These are phyloP conservation scores for Troglohyphantes excavatus DNA, from an alignment of 2,888 invertebrate genomes.

Conservation along the genomic window DNA sequence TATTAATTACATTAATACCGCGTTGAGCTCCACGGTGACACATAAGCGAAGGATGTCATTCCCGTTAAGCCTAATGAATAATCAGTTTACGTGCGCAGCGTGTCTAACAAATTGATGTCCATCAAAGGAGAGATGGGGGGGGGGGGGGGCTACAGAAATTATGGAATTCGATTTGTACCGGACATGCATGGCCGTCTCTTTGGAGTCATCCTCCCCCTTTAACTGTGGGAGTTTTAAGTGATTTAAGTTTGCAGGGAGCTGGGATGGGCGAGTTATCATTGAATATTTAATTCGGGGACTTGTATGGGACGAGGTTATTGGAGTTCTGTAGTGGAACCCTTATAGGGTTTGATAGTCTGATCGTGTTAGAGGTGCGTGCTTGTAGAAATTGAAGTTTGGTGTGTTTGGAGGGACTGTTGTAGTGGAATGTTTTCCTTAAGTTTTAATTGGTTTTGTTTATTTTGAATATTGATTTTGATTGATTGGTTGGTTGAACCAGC, in stretches of 20 bases:
- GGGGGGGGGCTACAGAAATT: conserved; percentile 53
- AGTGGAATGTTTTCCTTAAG: not conserved
- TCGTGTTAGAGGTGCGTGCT: not conserved
- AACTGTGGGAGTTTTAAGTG: conserved; percentile 24
- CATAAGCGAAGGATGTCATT: conserved; percentile 70
- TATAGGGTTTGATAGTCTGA: not conserved
- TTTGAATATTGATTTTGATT: too few relatives aligned
- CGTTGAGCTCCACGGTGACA: conserved; percentile 70
- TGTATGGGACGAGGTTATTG: conserved; percentile 14
- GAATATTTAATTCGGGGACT: not conserved
- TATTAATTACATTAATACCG: conserved; percentile 78
- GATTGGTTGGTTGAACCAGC: too few relatives aligned
- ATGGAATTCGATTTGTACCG: conserved; percentile 68
- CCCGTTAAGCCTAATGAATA: conserved; percentile 76
- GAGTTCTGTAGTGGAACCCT: not conserved
- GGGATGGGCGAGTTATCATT: not conserved
- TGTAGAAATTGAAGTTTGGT: not conserved
- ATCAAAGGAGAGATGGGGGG: conserved; percentile 22
- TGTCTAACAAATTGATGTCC: conserved; percentile 75
- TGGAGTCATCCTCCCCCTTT: not conserved
- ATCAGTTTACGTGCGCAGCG: conserved; percentile 77
- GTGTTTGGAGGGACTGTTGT: not conserved
- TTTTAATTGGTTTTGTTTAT: too few relatives aligned
- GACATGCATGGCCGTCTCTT: conserved; percentile 36
- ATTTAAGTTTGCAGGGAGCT: conserved; percentile 4